Conservation (phyloP, 1,140 invertebrate species). For the Dendroctonus valens region DNA sequence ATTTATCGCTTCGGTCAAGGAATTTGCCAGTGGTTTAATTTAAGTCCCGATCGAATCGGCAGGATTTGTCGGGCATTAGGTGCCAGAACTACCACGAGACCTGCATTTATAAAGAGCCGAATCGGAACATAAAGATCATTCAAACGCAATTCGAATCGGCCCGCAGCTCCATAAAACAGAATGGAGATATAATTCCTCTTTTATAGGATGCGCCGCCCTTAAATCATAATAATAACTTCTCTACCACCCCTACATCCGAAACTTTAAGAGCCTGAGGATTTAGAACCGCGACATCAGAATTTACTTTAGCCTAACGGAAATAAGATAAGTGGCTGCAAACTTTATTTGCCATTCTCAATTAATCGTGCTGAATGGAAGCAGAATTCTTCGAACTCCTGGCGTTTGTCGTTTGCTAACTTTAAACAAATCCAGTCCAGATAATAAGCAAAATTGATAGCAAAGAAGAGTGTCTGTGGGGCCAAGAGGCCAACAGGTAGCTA, state of each 20-base stretch:
- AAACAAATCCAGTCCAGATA: too few relatives aligned
- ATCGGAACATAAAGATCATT: too few relatives aligned
- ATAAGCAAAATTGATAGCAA: too few relatives aligned
- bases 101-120: too few relatives aligned
- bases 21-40: conserved; percentile 32
- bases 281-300: conserved; percentile 7
- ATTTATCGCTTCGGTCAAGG: conserved; percentile 29
- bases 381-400: too few relatives aligned
- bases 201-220: not conserved
- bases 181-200: conserved; percentile 4
- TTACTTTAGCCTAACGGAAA: conserved; percentile 6
- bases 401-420: too few relatives aligned
- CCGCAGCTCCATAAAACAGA: too few relatives aligned
- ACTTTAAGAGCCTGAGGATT: conserved; percentile 12
- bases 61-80: conserved; percentile 10
- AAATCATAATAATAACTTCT: conserved; percentile 16
- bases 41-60: conserved; percentile 17
- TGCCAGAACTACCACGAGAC: not conserved
- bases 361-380: too few relatives aligned
- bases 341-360: not conserved
- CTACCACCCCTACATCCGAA: conserved; percentile 2
- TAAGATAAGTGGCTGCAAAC: not conserved
- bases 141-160: too few relatives aligned
- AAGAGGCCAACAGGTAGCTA: too few relatives aligned
- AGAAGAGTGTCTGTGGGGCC: too few relatives aligned